These are phyloP conservation scores for Anoplolepis gracilipes DNA, from an alignment of 1,140 invertebrate genomes.

Conservation along the genomic window DNA sequence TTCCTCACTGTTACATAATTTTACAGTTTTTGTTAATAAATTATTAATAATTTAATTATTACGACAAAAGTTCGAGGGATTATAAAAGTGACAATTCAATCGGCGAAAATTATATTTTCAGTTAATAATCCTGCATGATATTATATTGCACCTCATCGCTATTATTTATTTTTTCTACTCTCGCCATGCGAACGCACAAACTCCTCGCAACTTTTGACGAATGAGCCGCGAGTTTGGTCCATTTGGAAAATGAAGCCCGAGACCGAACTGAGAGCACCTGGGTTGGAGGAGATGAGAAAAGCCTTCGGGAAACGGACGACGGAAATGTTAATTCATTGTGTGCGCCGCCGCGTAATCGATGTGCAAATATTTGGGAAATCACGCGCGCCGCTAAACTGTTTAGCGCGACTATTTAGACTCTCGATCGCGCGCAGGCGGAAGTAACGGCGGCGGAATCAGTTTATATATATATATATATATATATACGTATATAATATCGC, in stretches of 20 bases:
- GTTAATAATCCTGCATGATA: neutral
- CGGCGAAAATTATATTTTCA: conserved; percentile 20
- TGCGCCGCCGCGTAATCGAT: conserved; percentile 62
- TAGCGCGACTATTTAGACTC: conserved; percentile 62
- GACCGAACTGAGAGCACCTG: conserved; percentile 24
- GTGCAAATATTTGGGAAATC: conserved; percentile 73
- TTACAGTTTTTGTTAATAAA: neutral
- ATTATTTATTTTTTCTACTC: conserved; percentile 11
- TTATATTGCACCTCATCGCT: neutral
- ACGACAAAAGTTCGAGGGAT: neutral
- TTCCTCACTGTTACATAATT: neutral
- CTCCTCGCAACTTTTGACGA: conserved; percentile 61
- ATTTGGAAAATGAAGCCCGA: conserved; percentile 72
- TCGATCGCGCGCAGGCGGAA: neutral
- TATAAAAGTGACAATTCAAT: neutral
- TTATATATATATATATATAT: neutral
- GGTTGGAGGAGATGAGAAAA: conserved; percentile 25
- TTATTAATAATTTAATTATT: conserved; percentile 4
- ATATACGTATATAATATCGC: neutral
- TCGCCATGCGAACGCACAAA: neutral
- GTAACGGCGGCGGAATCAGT: neutral
- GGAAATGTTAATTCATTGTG: conserved; percentile 70
- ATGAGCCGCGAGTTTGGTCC: conserved; percentile 64
- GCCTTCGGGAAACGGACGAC: conserved; percentile 30
- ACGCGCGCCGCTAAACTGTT: conserved; percentile 70